Evolutionary conservation across 2,113 vertebrate genomes (phyloP).

Genomic region (Nerophis lumbriciformis): DNA sequence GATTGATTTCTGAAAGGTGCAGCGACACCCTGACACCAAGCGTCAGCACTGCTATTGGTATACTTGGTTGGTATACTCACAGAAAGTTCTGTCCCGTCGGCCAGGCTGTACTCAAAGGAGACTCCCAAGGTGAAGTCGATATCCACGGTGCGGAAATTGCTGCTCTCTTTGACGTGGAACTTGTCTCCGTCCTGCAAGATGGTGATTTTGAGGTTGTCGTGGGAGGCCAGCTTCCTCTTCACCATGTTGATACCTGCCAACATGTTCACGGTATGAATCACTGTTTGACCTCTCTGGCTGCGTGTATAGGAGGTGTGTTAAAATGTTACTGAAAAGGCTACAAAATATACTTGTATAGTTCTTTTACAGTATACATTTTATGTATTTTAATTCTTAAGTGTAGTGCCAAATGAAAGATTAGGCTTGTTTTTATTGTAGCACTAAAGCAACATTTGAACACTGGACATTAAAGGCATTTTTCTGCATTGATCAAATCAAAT

Average conservation of each 20-base stretch:
- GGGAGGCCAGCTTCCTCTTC: slow-evolving; percentile 88
- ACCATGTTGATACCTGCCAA: slow-evolving; percentile 80
- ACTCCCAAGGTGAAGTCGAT: slow-evolving; percentile 83
- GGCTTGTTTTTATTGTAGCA: too few species aligned
- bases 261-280: too few species aligned
- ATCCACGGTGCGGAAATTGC: slow-evolving; percentile 79
- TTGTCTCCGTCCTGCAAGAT: slow-evolving; percentile 82
- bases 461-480: too few species aligned
- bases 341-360: too few species aligned
- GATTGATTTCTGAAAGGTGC: background rate
- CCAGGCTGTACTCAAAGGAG: slow-evolving; percentile 79
- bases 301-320: background rate
- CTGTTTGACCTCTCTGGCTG: background rate
- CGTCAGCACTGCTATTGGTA: background rate
- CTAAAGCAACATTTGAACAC: too few species aligned
- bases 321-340: background rate
- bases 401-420: too few species aligned
- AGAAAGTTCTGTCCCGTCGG: slow-evolving; percentile 84
- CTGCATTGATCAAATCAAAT: too few species aligned
- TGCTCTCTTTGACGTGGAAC: slow-evolving; percentile 83
- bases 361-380: too few species aligned
- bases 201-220: slow-evolving; percentile 85
- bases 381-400: too few species aligned
- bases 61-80: slow-evolving; percentile 66
- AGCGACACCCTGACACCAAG: background rate